phyloP scores from a whole-genome alignment of 2,888 invertebrate genomes.

The Melanostoma scalare region DNA sequence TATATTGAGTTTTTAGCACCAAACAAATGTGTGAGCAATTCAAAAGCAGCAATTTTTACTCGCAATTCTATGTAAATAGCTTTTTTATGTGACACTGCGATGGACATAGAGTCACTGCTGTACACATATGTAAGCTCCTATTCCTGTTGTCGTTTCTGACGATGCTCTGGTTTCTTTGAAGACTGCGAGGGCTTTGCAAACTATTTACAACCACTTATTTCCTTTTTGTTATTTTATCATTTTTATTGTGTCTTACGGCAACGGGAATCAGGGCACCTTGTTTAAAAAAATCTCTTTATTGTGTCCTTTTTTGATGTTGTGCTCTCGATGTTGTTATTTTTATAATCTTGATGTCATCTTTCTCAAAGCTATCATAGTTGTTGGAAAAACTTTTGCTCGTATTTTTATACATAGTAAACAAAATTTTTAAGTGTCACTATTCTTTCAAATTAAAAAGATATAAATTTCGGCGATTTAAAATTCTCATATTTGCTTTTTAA shows the following conservation, averaged over 20 bases:
- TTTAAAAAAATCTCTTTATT: background rate
- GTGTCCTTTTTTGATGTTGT: constrained; percentile 60
- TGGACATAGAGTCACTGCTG: constrained; percentile 1
- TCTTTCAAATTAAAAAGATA: too few species aligned
- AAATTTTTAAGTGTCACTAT: too few species aligned
- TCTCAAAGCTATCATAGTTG: too few species aligned
- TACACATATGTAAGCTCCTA: background rate
- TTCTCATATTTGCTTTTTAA: too few species aligned
- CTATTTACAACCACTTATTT: too few species aligned
- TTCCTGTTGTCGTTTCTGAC: constrained; percentile 15
- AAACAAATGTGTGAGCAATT: constrained; percentile 40
- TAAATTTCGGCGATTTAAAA: too few species aligned
- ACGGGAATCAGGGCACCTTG: constrained; percentile 5
- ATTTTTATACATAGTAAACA: background rate
- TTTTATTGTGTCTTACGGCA: background rate
- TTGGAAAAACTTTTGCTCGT: background rate
- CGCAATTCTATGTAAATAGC: constrained; percentile 43
- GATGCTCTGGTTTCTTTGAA: too few species aligned
- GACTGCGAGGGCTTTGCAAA: too few species aligned
- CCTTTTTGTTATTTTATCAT: too few species aligned
- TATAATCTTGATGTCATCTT: constrained; percentile 22
- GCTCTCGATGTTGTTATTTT: constrained; percentile 55
- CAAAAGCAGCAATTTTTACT: constrained; percentile 25
- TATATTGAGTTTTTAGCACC: constrained; percentile 42
- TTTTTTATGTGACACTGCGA: constrained; percentile 14